Conservation (phyloP, 2,888 invertebrate genomes). For the Acrobasis repandana region DNA sequence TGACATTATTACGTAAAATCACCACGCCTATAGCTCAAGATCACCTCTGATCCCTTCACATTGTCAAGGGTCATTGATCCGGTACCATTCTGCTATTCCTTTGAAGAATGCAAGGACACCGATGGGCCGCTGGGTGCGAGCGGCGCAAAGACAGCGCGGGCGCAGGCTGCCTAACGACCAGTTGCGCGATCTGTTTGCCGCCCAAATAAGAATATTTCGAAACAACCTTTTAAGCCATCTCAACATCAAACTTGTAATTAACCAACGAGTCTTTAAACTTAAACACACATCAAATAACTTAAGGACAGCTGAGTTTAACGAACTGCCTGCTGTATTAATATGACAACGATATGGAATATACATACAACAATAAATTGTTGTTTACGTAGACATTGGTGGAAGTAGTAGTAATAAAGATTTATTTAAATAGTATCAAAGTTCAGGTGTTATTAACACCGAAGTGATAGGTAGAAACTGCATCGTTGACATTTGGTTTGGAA, state of each 20-base stretch:
- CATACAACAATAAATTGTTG: background rate
- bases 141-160: slow-evolving; percentile 24
- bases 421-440: slow-evolving; percentile 39
- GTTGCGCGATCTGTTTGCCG: slow-evolving; percentile 52
- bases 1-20: slow-evolving; percentile 65
- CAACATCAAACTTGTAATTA: slow-evolving; percentile 33
- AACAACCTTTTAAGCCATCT: slow-evolving; percentile 55
- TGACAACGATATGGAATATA: background rate
- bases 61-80: slow-evolving; percentile 75
- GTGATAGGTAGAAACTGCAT: slow-evolving; percentile 26
- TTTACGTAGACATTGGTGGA: slow-evolving; percentile 7
- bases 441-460: slow-evolving; percentile 31
- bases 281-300: slow-evolving; percentile 10
- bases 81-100: slow-evolving; percentile 69
- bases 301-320: slow-evolving; percentile 22
- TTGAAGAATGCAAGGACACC: slow-evolving; percentile 76
- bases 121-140: slow-evolving; percentile 52
- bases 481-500: slow-evolving; percentile 38
- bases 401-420: slow-evolving; percentile 32
- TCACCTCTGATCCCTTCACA: slow-evolving; percentile 68
- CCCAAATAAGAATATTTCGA: slow-evolving; percentile 56
- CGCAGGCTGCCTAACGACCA: slow-evolving; percentile 19
- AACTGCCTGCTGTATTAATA: background rate
- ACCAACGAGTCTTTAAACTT: slow-evolving; percentile 23
- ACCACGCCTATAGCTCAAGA: slow-evolving; percentile 61